Percentiles rank a stretch among this genome's conserved stretches.
phyloP scores from a whole-genome alignment of 2,113 vertebrate species.

The Pangasianodon gigas region DNA sequence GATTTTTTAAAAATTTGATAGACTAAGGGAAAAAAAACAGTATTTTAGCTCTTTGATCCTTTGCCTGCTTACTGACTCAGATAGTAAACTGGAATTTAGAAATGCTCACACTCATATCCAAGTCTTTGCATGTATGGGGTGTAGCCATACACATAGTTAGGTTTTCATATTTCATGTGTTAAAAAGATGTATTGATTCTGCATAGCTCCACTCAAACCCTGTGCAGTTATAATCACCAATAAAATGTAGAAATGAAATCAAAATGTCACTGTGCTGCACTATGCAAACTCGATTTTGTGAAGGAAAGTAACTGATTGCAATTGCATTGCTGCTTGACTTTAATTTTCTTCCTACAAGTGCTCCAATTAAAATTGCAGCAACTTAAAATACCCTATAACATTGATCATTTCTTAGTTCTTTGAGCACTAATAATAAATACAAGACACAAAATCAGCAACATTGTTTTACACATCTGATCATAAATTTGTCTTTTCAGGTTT shows the following conservation, averaged over 20 bases:
- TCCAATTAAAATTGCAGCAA: background rate
- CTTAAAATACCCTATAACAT: background rate
- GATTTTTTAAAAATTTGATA: too few relatives aligned
- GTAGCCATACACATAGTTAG: background rate
- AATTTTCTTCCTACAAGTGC: background rate
- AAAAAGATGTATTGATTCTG: background rate
- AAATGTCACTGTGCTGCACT: too few relatives aligned
- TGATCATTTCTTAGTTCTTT: background rate
- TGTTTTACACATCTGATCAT: background rate
- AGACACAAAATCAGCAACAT: too few relatives aligned
- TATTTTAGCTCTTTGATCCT: too few relatives aligned
- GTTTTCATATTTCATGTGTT: background rate
- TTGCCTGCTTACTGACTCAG: too few relatives aligned
- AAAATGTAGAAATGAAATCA: background rate
- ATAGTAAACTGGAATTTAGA: too few relatives aligned
- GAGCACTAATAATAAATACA: background rate
- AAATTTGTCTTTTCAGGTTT: slow-evolving; percentile 76
- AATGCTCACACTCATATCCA: too few relatives aligned
- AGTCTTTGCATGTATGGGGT: background rate
- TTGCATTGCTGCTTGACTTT: background rate
- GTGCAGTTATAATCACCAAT: background rate
- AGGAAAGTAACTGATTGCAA: background rate
- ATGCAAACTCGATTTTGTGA: background rate
- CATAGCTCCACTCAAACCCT: too few relatives aligned
- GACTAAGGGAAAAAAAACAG: too few relatives aligned